These are phyloP conservation scores for Periplaneta americana DNA, from an alignment of 1,140 invertebrate species.

Conservation along the genomic window DNA sequence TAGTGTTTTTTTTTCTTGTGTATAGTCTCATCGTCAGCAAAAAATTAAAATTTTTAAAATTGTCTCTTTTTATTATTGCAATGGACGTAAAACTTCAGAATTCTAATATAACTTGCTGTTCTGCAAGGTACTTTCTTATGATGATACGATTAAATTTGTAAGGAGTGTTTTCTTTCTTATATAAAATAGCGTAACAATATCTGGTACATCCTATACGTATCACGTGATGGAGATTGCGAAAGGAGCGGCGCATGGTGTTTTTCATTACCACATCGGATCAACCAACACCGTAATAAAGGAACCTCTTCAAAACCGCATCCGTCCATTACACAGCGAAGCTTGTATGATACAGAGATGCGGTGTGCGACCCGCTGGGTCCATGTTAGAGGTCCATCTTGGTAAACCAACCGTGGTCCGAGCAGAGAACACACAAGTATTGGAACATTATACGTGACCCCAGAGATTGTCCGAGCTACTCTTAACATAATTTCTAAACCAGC, in stretches of 20 bases:
- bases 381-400: not conserved
- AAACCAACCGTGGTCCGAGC: not conserved
- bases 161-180: too few species aligned
- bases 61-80: too few species aligned
- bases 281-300: not conserved
- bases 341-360: not conserved
- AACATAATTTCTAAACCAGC: too few species aligned
- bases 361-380: not conserved
- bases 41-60: too few species aligned
- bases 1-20: too few species aligned
- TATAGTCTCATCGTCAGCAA: too few species aligned
- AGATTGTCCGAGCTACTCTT: too few species aligned
- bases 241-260: not conserved
- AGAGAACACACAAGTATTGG: too few species aligned
- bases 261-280: not conserved
- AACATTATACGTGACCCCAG: too few species aligned
- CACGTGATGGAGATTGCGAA: not conserved
- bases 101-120: too few species aligned
- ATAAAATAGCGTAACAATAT: not conserved
- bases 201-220: not conserved
- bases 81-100: too few species aligned
- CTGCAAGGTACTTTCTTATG: too few species aligned
- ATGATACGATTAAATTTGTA: not conserved
- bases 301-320: not conserved
- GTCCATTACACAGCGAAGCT: not conserved